Evolutionary conservation across 2,888 invertebrate genomes (phyloP).

Genomic region (Heliconius sara): DNA sequence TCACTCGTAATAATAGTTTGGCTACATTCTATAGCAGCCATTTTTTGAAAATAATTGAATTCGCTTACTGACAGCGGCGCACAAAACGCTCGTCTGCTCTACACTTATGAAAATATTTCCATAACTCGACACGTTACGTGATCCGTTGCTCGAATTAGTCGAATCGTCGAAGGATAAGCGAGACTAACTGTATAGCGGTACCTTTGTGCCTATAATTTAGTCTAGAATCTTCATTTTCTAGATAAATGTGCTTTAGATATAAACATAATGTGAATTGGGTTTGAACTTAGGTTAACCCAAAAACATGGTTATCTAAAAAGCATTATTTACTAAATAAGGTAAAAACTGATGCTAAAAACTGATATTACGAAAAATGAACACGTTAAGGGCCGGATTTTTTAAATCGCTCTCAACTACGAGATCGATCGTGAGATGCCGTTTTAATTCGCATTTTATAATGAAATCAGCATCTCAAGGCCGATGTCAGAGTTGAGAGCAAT

Average conservation of each 20-base stretch:
- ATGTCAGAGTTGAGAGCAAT: too few species aligned
- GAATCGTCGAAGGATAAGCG: constrained; percentile 52
- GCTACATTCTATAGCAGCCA: too few species aligned
- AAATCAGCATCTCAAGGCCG: too few species aligned
- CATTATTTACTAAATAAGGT: background rate
- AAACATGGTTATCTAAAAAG: background rate
- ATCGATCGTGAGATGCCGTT: too few species aligned
- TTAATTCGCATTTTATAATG: too few species aligned
- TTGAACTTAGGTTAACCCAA: constrained; percentile 19
- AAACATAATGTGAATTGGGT: background rate
- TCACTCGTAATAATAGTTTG: background rate
- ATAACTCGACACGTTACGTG: constrained; percentile 46
- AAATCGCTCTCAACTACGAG: too few species aligned
- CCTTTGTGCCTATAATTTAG: constrained; percentile 28
- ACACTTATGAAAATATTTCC: constrained; percentile 34
- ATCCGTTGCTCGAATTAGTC: constrained; percentile 64
- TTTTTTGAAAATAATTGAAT: background rate
- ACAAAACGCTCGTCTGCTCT: constrained; percentile 44
- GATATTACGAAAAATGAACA: too few species aligned
- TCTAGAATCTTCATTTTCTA: constrained; percentile 18
- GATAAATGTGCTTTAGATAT: constrained; percentile 14
- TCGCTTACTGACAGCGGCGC: constrained; percentile 5
- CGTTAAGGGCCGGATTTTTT: too few species aligned
- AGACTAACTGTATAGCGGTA: constrained; percentile 41
- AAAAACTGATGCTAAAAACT: background rate